Conservation (phyloP, 2,797 vertebrate species). For the Crocidura indochinensis region DNA sequence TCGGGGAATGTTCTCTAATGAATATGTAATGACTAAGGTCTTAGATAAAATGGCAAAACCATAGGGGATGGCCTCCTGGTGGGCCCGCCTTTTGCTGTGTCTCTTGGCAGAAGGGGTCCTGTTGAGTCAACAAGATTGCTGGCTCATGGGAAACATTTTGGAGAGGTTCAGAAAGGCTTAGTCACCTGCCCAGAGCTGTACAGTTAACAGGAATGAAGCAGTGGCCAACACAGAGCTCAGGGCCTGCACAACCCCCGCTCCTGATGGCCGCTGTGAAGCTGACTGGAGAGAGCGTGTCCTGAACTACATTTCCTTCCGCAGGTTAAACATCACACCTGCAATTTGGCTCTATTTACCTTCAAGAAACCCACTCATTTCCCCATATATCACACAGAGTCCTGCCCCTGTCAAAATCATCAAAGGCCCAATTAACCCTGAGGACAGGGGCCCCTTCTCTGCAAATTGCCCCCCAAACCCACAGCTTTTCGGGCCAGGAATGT, state of each 20-base stretch:
- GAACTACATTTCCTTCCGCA: background rate
- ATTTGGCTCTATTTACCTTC: conserved; percentile 51
- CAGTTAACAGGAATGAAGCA: accelerated
- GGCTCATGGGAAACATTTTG: too few relatives aligned
- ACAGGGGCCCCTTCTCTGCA: background rate
- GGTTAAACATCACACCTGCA: conserved; percentile 64
- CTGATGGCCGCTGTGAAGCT: accelerated
- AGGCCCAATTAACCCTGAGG: conserved; percentile 69
- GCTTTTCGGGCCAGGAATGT: background rate
- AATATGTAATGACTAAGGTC: background rate
- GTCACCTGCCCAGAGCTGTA: background rate
- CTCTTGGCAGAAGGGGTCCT: background rate
- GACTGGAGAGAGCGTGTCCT: accelerated
- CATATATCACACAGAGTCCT: conserved; percentile 36
- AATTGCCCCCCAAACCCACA: conserved; percentile 23
- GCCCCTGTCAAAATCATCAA: conserved; percentile 65
- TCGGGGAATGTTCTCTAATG: background rate
- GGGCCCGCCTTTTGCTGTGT: background rate
- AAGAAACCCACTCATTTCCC: conserved; percentile 49
- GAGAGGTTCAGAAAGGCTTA: conserved; percentile 25
- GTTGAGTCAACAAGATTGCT: accelerated
- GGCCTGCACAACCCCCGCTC: too few relatives aligned
- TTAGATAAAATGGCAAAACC: conserved; percentile 4
- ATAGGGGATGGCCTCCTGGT: accelerated
- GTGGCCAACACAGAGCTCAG: accelerated